Base-by-base conservation (phyloP, 2,888 invertebrate species). In the Drosophila colorata region DNA sequence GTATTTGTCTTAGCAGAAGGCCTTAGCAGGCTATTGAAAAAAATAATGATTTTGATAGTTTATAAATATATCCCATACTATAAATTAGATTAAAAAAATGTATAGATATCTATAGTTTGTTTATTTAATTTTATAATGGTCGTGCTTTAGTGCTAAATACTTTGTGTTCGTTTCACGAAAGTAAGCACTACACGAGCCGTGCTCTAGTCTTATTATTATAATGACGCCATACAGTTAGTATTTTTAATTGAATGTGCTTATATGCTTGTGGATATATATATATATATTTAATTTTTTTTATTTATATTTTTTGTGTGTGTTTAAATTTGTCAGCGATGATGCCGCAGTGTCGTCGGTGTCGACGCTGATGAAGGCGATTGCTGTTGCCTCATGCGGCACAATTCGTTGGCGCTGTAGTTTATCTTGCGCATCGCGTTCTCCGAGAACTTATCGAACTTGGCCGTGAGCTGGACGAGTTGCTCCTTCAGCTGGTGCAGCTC, bases 381-480 rank as follows among this genome's bases (percentile, higher is more conserved):
- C 44, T 88, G 81, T 59, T 87, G 80, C 66, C 89, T 87, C 33
- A 92, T 83, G 28, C 91, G 85, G 53, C 83, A 86, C 23, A 92
- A 64, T 44, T 92, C 90, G 52, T 92, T 91, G 4, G 90, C 84
- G 4, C 89, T 85, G 49, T 85, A 87, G 46, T 82, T 84, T 5
- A 92, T 63, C 53, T 91, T 91, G 31, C 88, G 88, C 4, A 85
- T 83, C 2, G 91, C 80, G 13, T 60, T 84, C 18, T 91, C 90
- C 1, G 82, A 74, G 38, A 91, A 90, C 33, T 80, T 90, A 4
- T 91, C 91, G 6, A 92, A 79, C 56, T 91, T 91, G 16, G 74
- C 60, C 0, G 82, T 69, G 4, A 92, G 74, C 43, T 90, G 87
- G 4, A 67, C 68, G 8, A 92, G 38, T 53, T 91, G 90, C 3